phyloP scores from a whole-genome alignment of 2,888 invertebrate species.

The Tricholauxania praeusta region DNA sequence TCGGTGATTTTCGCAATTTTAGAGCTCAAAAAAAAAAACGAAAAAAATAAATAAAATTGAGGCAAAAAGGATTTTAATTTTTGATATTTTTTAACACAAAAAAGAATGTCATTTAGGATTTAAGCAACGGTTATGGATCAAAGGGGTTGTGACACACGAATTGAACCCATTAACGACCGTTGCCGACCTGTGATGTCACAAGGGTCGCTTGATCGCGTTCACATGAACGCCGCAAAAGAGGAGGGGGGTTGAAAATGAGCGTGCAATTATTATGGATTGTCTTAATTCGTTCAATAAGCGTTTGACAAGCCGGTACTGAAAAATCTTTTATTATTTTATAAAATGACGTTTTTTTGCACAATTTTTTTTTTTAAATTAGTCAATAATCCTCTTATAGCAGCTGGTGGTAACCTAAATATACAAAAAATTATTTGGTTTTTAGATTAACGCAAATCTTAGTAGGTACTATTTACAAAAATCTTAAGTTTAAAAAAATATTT shows the following conservation, averaged over 20 bases:
- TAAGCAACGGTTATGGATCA: slow-evolving; percentile 27
- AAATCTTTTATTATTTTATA: slow-evolving; percentile 31
- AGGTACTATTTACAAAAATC: too few species aligned
- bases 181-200: slow-evolving; percentile 59
- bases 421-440: neutral
- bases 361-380: slow-evolving; percentile 40
- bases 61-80: slow-evolving; percentile 43
- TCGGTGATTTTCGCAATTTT: slow-evolving; percentile 47
- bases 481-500: too few species aligned
- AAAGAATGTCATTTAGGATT: slow-evolving; percentile 42
- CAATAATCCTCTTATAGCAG: slow-evolving; percentile 51
- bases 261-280: slow-evolving; percentile 37
- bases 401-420: slow-evolving; percentile 33
- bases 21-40: slow-evolving; percentile 38
- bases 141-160: slow-evolving; percentile 62
- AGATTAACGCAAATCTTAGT: neutral
- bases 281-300: slow-evolving; percentile 41
- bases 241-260: slow-evolving; percentile 40
- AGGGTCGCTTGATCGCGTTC: slow-evolving; percentile 53
- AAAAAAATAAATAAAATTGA: neutral
- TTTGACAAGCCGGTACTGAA: slow-evolving; percentile 23
- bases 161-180: slow-evolving; percentile 65
- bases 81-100: slow-evolving; percentile 42
- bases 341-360: slow-evolving; percentile 34
- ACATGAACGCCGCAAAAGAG: slow-evolving; percentile 33